phyloP scores from a whole-genome alignment of 2,888 invertebrate genomes.

The Dryadula phaetusa region DNA sequence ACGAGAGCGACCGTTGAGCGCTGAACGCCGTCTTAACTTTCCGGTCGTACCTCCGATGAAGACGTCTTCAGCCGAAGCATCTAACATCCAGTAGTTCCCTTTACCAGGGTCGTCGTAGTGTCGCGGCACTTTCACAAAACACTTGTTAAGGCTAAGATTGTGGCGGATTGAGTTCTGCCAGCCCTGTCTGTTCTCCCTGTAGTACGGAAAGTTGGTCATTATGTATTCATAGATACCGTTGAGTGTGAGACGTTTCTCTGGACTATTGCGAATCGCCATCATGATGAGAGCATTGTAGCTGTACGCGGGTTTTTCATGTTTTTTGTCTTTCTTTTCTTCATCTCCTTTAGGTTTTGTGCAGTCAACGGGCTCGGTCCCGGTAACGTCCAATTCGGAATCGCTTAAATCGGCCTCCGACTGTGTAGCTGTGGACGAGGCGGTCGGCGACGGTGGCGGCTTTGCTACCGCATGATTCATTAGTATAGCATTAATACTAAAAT shows the following conservation, averaged over 20 bases:
- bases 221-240: conserved; percentile 99
- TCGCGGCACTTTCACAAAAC: conserved; percentile 98
- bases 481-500: conserved; percentile 92
- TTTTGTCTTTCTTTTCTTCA: conserved; percentile 80
- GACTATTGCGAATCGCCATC: conserved; percentile 99
- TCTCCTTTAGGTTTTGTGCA: conserved; percentile 84
- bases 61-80: conserved; percentile 98
- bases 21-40: conserved; percentile 94
- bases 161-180: conserved; percentile 99
- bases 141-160: conserved; percentile 98
- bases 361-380: conserved; percentile 90
- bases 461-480: conserved; percentile 84
- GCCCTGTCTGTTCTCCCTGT: conserved; percentile 98
- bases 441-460: conserved; percentile 74
- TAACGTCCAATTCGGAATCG: conserved; percentile 90
- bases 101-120: conserved; percentile 99
- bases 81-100: conserved; percentile 99
- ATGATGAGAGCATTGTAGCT: conserved; percentile 99
- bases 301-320: conserved; percentile 97
- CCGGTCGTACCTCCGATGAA: conserved; percentile 99
- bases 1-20: conserved; percentile 93
- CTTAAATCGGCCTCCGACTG: conserved; percentile 77
- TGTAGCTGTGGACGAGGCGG: conserved; percentile 70
- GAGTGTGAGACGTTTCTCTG: conserved; percentile 95
- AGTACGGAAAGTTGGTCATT: conserved; percentile 99